A percentile compares a stretch with the other conserved stretches of the same genome.
Conservation (phyloP, 2,888 invertebrate species). For the Diarsia dahlii region DNA sequence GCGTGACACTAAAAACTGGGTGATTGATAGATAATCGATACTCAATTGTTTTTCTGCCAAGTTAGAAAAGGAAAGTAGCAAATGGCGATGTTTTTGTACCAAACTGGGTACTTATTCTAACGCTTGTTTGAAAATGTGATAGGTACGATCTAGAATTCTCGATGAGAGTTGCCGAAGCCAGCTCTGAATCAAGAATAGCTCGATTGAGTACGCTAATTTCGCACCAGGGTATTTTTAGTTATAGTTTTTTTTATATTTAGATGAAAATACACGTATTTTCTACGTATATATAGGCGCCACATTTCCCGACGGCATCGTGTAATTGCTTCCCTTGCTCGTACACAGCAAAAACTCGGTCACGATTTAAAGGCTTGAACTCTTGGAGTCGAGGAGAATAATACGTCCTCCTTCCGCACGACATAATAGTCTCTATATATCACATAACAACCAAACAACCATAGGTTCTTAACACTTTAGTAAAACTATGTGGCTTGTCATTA, state of each 20-base stretch:
- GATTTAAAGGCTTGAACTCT: constrained; percentile 26
- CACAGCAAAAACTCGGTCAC: constrained; percentile 23
- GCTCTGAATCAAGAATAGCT: neutral
- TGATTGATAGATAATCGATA: constrained; percentile 41
- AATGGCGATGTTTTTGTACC: constrained; percentile 16
- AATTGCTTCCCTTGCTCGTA: constrained; percentile 18
- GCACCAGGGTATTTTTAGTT: neutral
- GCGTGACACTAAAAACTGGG: constrained; percentile 16
- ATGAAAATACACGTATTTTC: neutral
- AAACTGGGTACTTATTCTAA: neutral
- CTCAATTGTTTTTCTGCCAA: constrained; percentile 40
- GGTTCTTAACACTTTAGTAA: too few relatives aligned
- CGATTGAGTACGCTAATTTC: neutral
- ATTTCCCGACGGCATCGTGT: constrained; percentile 14
- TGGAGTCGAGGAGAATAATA: neutral
- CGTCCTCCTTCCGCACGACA: neutral
- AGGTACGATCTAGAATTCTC: neutral
- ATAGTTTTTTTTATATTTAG: neutral
- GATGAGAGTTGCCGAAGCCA: neutral
- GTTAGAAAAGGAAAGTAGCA: constrained; percentile 10
- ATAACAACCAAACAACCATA: too few relatives aligned
- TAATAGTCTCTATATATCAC: too few relatives aligned
- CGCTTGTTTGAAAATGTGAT: neutral
- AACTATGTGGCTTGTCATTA: too few relatives aligned
- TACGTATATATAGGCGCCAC: too few relatives aligned